Evolutionary conservation across 2,797 vertebrate species (phyloP), one percentile per base, ranked within the genome.

Genomic region (Pseudomugil tenellus): DNA sequence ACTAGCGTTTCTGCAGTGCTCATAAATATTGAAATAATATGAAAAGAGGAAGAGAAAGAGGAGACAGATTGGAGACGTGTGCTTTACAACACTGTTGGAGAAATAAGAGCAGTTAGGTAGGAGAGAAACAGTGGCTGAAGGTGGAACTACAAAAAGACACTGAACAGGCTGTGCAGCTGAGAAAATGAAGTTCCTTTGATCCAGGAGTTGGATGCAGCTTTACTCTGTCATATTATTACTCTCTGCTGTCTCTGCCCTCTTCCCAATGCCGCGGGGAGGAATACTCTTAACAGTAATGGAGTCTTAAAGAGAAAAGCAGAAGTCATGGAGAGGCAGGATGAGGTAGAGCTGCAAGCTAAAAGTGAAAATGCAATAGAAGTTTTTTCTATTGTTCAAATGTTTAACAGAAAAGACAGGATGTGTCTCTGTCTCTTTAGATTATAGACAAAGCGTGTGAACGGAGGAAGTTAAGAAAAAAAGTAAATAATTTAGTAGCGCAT

Each of bases 11-110:
- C 89, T 92, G 91, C 91, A 92, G 92, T 87, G 79, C 88, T 91
- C 88, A 93, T 94, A 87, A 93, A 92, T 93, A 93, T 93, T 93
- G 72, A 92, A 91, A 69, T 77, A 74, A 72, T 77, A 84, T 70
- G 65, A 84, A 80, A 74, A 58, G 3, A 31, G 29, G 29, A 57
- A 73, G 84, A 74, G 48, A 75, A 58, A 67, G 68, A 53, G 49
- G 49, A 57, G 58, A 48, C 52, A 67, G 68, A 68, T 48, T 39
- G 43, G 46, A 84, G 29, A 21, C 21, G 28, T 43, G 66, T 3
- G 34, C 32, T 23, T 54, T 32, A 64, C 53, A 41, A 58, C 73
- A 67, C 58, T 83, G 59, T 16, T 2, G 28, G 56, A 73, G 58
- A 67, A 23, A 41, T 13, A 19, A 53, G 61, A 64, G 54, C 31